Evolutionary conservation across 1,140 invertebrate genomes (phyloP).

Genomic region (Drosophila parvula): DNA sequence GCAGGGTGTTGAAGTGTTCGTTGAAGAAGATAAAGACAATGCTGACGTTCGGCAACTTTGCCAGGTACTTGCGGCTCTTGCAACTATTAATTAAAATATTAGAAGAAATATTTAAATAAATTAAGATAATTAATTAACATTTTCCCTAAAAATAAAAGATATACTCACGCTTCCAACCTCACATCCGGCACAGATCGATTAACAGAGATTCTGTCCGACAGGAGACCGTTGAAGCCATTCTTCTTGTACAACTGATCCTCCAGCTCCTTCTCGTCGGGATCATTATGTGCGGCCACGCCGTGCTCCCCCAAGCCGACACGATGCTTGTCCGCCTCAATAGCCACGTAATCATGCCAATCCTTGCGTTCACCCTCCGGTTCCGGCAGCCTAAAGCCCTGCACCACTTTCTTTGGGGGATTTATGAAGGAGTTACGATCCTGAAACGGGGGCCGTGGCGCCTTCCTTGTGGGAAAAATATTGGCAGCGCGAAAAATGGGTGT

Average conservation of each 20-base stretch:
- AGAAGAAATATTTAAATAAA: not conserved
- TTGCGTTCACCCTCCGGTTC: slow-evolving; percentile 84
- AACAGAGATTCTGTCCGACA: slow-evolving; percentile 91
- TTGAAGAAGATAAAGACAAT: slow-evolving; percentile 97
- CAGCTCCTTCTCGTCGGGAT: slow-evolving; percentile 82
- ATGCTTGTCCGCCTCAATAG: slow-evolving; percentile 86
- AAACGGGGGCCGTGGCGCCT: slow-evolving; percentile 55
- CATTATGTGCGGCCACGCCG: slow-evolving; percentile 86
- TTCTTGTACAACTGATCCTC: slow-evolving; percentile 87
- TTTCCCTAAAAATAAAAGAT: slow-evolving; percentile 85
- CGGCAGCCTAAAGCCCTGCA: slow-evolving; percentile 48
- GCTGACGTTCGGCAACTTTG: slow-evolving; percentile 90
- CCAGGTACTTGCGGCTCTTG: slow-evolving; percentile 89
- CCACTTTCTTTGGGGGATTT: not conserved
- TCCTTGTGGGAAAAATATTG: slow-evolving; percentile 30
- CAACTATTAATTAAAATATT: slow-evolving; percentile 87
- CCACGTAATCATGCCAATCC: slow-evolving; percentile 90
- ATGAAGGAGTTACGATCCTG: slow-evolving; percentile 58
- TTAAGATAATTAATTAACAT: slow-evolving; percentile 77
- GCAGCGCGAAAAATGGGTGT: slow-evolving; percentile 50
- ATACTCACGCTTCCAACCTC: slow-evolving; percentile 87
- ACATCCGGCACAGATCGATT: slow-evolving; percentile 92
- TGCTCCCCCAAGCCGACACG: slow-evolving; percentile 89
- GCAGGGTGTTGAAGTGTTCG: slow-evolving; percentile 94
- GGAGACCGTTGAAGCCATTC: slow-evolving; percentile 92